Evolutionary conservation across 2,797 vertebrate genomes (phyloP).

Genomic region (Echeneis naucrates): DNA sequence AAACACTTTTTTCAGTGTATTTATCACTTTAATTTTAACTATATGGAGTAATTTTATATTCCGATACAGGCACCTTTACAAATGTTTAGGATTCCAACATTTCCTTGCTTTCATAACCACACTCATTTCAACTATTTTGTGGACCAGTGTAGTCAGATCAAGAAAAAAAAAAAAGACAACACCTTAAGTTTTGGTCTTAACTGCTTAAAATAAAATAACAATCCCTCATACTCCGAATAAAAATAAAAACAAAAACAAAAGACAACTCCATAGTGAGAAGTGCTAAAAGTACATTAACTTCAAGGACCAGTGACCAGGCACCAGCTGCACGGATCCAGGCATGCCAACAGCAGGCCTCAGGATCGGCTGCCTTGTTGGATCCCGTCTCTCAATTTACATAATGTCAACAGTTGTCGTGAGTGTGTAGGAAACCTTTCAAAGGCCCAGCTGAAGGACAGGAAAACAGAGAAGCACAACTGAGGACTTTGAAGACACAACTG

Average conservation of each 20-base stretch:
- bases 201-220: too few relatives aligned
- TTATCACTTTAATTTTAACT: too few relatives aligned
- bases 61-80: neutral
- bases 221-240: neutral
- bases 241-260: neutral
- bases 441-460: constrained; percentile 36
- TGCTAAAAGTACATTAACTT: constrained; percentile 13
- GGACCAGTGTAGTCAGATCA: neutral
- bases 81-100: too few relatives aligned
- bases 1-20: too few relatives aligned
- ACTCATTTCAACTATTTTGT: neutral
- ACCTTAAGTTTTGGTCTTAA: too few relatives aligned
- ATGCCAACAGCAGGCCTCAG: constrained; percentile 55
- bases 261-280: neutral
- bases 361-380: constrained; percentile 55
- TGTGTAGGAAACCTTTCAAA: constrained; percentile 43
- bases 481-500: constrained; percentile 49
- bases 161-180: neutral
- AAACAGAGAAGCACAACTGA: constrained; percentile 51
- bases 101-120: neutral
- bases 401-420: constrained; percentile 56
- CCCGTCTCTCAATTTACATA: constrained; percentile 49
- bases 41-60: too few relatives aligned
- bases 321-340: constrained; percentile 43
- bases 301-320: constrained; percentile 48